A percentile compares a stretch with the other conserved stretches of the same genome.
Evolutionary conservation across 2,888 invertebrate species (phyloP).

Genomic region (Carpatolechia fugitivella): DNA sequence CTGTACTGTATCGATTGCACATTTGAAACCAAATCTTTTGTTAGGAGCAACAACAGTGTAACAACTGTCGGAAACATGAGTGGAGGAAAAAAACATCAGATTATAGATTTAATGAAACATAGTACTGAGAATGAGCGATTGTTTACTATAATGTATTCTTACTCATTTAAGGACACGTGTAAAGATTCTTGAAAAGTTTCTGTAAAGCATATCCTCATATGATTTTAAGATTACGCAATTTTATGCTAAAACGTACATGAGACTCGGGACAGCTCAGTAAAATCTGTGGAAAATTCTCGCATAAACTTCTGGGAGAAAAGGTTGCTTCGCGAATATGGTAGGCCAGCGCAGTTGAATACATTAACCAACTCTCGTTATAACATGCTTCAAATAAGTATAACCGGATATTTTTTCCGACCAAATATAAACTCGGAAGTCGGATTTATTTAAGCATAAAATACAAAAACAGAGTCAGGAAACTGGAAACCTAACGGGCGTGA

Average conservation of each 20-base stretch:
- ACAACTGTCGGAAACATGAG: background rate
- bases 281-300: constrained; percentile 1
- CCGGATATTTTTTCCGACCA: background rate
- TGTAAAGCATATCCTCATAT: too few species aligned
- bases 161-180: too few species aligned
- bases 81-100: too few species aligned
- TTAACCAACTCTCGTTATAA: constrained; percentile 1
- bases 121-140: too few species aligned
- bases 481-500: background rate
- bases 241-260: background rate
- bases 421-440: background rate
- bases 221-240: too few species aligned
- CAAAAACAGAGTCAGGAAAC: too few species aligned
- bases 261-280: background rate
- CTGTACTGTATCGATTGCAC: constrained; percentile 3
- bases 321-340: background rate
- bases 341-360: background rate
- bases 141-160: too few species aligned
- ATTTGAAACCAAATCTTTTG: background rate
- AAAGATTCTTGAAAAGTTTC: too few species aligned
- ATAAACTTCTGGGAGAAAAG: constrained; percentile 2
- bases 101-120: too few species aligned
- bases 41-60: background rate
- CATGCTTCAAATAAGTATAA: background rate
- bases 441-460: background rate